These are phyloP conservation scores for Caenorhabditis auriculariae DNA, from an alignment of 2,888 invertebrate species.

Conservation along the genomic window DNA sequence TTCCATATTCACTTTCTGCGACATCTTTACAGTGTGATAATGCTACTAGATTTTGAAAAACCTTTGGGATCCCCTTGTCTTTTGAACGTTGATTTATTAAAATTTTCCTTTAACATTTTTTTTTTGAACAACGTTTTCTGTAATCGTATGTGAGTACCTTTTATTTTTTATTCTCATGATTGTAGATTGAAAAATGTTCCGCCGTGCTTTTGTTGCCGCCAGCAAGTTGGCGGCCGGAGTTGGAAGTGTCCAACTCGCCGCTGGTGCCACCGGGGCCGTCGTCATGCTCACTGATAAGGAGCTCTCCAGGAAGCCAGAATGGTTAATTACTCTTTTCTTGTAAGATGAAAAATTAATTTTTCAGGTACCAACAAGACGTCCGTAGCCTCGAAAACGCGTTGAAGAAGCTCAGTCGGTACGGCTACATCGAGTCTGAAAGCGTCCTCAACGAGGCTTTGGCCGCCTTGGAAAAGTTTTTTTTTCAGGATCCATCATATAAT, in stretches of 20 bases:
- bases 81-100: too few relatives aligned
- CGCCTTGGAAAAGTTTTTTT: constrained; percentile 18
- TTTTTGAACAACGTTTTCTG: too few relatives aligned
- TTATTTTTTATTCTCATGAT: too few relatives aligned
- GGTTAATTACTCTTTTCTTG: constrained; percentile 17
- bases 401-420: constrained; percentile 41
- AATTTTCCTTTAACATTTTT: too few relatives aligned
- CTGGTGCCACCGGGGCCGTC: constrained; percentile 35
- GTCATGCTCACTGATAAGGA: constrained; percentile 50
- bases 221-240: constrained; percentile 33
- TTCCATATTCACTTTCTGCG: too few relatives aligned
- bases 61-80: too few relatives aligned
- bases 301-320: constrained; percentile 47
- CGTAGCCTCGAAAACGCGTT: constrained; percentile 38
- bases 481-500: neutral
- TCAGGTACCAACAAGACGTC: constrained; percentile 45
- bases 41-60: too few relatives aligned
- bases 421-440: constrained; percentile 38
- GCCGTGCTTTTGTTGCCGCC: constrained; percentile 29
- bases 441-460: constrained; percentile 40
- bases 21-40: too few relatives aligned
- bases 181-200: too few relatives aligned
- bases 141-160: too few relatives aligned
- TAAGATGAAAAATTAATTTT: neutral
- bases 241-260: constrained; percentile 39